phyloP scores from a whole-genome alignment of 2,888 invertebrate genomes.

The Drosophila limbata region DNA sequence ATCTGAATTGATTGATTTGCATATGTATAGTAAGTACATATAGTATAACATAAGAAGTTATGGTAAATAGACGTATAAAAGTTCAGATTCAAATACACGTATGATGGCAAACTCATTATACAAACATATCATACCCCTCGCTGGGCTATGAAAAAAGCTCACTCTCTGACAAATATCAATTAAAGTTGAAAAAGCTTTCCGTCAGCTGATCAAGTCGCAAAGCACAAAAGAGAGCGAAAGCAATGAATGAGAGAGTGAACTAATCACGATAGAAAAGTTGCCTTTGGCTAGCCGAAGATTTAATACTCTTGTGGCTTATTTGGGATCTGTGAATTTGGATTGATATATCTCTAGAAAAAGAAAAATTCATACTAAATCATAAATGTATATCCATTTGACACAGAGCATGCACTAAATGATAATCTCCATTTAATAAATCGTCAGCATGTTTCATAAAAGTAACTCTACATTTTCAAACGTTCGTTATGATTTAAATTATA shows the following conservation, averaged over 20 bases:
- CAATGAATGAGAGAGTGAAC: neutral
- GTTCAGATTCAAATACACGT: neutral
- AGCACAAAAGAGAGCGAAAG: neutral
- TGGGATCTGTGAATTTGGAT: no score
- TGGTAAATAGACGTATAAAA: neutral
- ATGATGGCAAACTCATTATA: neutral
- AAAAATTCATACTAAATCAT: no score
- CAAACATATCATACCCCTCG: constrained; percentile 1
- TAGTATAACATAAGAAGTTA: no score
- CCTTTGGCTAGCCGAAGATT: neutral
- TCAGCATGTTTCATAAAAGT: no score
- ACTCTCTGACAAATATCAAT: neutral
- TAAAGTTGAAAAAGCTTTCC: neutral
- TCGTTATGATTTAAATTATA: no score
- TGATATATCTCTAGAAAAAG: no score
- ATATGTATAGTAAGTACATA: no score
- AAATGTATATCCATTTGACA: no score
- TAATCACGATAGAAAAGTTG: neutral
- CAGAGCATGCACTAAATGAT: no score
- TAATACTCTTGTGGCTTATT: neutral
- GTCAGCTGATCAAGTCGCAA: constrained; percentile 8
- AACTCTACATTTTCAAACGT: no score
- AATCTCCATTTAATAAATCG: no score
- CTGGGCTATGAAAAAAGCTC: neutral
- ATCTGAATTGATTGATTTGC: no score